Base-by-base conservation (phyloP, 2,888 invertebrate species). In the Pseudolycoriella hygida region DNA sequence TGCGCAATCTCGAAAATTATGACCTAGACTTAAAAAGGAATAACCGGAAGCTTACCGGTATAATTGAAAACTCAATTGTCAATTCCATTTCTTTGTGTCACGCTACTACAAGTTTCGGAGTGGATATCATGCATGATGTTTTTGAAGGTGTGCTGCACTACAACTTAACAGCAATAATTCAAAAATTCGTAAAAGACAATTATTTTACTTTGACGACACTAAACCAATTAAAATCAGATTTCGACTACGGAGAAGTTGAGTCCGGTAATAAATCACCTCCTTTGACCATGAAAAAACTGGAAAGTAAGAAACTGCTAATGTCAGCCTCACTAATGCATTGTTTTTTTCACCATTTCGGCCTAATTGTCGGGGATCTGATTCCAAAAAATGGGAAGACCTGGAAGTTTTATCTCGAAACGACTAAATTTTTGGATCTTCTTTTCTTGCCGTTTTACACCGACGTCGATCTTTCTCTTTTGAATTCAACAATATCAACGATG, bases 181-280 rank as follows among this genome's bases (percentile, higher is more conserved):
- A 30, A 6, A 6, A 30, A 10, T 30, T 30, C 11, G 8, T 30
- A 10, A 30, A 30, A 10, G 11, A 30, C 12, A 37, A 37, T 4
- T 37, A n/a, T 4, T 37, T 37, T n/a, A 10, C 37, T 4, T 37
- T 37, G 14, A 37, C 11, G 4, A n/a, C 4, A 10, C 14, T 37
- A 14, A 46, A 46, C 17, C n/a, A 17, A 4, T 15, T 37, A 37
- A 46, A 46, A 43, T 34, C 42, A 43, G 3, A 43, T 34, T 46
- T 46, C 20, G 20, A 46, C 15, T 46, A 46, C 43, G 46, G 46
- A n/a, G 6, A 8, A 17, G 43, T 25, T 6, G 46, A 42, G 20
- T 18, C 37, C 34, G 46, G 37, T 17, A 46, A 46, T 46, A 34
- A 42, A 3, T 46, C 46, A 10, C 42, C 42, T n/a, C 31, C 30